Evolutionary conservation across 2,888 invertebrate species (phyloP).

Genomic region (Campoletis raptor): DNA sequence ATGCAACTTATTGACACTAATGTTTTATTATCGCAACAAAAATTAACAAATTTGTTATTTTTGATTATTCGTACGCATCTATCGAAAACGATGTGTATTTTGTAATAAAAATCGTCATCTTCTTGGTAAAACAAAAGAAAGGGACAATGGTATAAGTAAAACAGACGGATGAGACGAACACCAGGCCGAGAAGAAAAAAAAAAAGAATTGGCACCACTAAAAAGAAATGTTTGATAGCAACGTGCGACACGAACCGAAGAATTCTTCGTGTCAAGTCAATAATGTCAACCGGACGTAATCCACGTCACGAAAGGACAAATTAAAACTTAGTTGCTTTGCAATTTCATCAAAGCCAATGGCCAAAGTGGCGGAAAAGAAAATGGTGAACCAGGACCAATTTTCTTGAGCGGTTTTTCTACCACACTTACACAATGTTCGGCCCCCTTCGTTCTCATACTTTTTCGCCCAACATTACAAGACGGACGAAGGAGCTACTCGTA

Average conservation of each 20-base stretch:
- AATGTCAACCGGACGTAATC: conserved; percentile 79
- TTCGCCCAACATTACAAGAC: conserved; percentile 28
- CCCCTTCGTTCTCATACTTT: conserved; percentile 7
- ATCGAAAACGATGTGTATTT: no score
- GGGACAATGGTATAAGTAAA: background rate
- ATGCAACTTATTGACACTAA: no score
- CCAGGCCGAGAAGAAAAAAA: background rate
- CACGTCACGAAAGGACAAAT: conserved; percentile 80
- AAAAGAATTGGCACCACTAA: background rate
- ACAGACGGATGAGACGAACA: background rate
- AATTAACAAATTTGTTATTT: no score
- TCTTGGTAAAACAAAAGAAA: background rate
- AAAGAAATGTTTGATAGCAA: conserved; percentile 19
- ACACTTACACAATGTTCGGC: background rate
- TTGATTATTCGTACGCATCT: no score
- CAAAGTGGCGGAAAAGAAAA: conserved; percentile 62
- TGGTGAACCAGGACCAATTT: conserved; percentile 74
- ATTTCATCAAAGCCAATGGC: conserved; percentile 78
- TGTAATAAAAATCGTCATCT: no score
- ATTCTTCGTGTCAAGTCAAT: conserved; percentile 73
- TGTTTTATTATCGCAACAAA: no score
- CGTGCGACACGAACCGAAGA: conserved; percentile 28
- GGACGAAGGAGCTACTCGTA: conserved; percentile 3
- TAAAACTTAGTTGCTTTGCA: conserved; percentile 81
- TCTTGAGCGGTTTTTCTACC: conserved; percentile 74